Percentiles rank a stretch among this genome's conserved stretches.
These are phyloP conservation scores for Tenthredo scrophulariae DNA, from an alignment of 2,888 invertebrate genomes.

Conservation along the genomic window DNA sequence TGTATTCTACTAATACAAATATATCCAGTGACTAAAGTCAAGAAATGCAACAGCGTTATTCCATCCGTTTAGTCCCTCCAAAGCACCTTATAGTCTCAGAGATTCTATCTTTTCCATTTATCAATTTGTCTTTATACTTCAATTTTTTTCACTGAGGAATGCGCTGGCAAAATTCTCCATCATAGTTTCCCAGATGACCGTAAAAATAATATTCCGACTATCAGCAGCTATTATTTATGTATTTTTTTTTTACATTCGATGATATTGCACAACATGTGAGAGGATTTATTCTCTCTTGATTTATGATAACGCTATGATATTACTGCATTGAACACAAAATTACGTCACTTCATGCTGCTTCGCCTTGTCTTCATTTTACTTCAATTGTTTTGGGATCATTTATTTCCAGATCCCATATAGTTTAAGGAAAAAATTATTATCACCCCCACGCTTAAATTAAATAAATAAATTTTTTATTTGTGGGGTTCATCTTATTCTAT, in stretches of 20 bases:
- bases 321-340: neutral
- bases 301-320: constrained; percentile 2
- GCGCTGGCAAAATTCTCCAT: neutral
- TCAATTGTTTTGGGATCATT: constrained; percentile 73
- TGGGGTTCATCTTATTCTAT: constrained; percentile 64
- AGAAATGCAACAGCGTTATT: neutral
- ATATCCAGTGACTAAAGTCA: neutral
- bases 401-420: constrained; percentile 75
- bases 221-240: neutral
- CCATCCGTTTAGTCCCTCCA: neutral
- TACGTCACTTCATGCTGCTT: constrained; percentile 74
- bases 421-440: constrained; percentile 59
- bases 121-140: neutral
- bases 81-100: neutral
- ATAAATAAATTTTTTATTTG: constrained; percentile 65
- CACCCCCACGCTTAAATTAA: constrained; percentile 64
- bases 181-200: neutral
- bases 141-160: neutral
- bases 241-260: neutral
- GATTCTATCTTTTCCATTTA: neutral
- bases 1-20: neutral
- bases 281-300: neutral
- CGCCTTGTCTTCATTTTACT: constrained; percentile 73
- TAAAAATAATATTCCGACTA: neutral
- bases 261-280: neutral